Base-by-base conservation (phyloP, 2,797 vertebrate species). In the Melanotaenia boesemani region DNA sequence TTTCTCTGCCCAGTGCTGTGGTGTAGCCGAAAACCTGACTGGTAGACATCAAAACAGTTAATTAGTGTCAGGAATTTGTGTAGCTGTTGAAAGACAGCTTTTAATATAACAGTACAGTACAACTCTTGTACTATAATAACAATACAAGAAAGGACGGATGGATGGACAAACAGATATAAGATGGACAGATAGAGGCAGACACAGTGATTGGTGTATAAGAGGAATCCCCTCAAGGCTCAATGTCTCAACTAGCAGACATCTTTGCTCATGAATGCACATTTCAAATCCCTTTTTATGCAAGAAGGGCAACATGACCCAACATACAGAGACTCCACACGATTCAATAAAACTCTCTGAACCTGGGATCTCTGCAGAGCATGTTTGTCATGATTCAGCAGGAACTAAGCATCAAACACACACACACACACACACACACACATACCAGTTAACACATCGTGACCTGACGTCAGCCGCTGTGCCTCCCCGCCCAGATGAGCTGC, bases 231-330 rank as follows among this genome's bases (percentile, higher is more conserved):
- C 0, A 61, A 76, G 89, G 71, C 44, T 70, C 16, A 1, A 71
- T 10, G 1, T 12, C 12, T 13, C 39, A 41, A 12, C 39, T 63
- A 76, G 72, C 76, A 72, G 79, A 41, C 46, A 24, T 55, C 80
- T 28, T 70, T 54, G 37, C 74, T 92, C 83, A 93, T 92, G 77
- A 89, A 93, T 91, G 82, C 66, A 54, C 87, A 93, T 90, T 81
- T 88, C 57, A 88, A 92, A 92, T 90, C 69, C 71, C 70, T 76
- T 67, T 81, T 87, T 81, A 89, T 89, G 88, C 80, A 87, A 89
- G 70, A 77, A 68, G 77, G 77, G 62, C 39, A 65, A 65, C 74
- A 0, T 55, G 67, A 58, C 58, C 28, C 28, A 24, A 55, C 63
- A 71, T 34, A 62, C 74, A 67, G 63, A 77, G 18, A 73, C 15